Conservation (phyloP, 2,113 vertebrate genomes). For the Erythrolamprus reginae region DNA sequence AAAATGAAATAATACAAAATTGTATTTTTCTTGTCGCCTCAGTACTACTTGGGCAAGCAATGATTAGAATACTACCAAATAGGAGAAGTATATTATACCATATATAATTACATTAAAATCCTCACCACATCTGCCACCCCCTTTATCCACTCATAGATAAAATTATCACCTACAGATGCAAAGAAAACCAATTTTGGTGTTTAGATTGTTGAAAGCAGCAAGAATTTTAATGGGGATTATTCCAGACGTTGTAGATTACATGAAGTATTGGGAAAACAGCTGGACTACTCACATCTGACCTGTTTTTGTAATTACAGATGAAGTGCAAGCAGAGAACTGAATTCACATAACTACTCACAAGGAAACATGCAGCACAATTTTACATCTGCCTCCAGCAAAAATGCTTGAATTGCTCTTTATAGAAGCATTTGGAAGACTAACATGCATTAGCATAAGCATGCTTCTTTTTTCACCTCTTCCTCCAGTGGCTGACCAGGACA, state of each 20-base stretch:
- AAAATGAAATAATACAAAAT: constrained; percentile 6
- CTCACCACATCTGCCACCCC: neutral
- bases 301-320: neutral
- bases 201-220: neutral
- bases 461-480: neutral
- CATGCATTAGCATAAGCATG: neutral
- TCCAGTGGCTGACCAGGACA: neutral
- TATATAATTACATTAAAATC: neutral
- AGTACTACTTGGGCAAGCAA: neutral
- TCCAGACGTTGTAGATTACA: neutral
- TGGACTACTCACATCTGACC: neutral
- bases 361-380: neutral
- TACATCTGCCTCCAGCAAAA: neutral
- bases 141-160: constrained; percentile 1
- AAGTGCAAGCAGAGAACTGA: neutral
- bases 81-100: neutral
- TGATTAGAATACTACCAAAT: neutral
- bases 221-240: neutral
- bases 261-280: neutral
- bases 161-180: neutral
- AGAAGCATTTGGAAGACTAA: neutral
- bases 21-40: constrained; percentile 10
- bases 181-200: constrained; percentile 6
- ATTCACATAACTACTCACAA: neutral
- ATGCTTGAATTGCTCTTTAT: neutral